A percentile compares a stretch with the other conserved stretches of the same genome.
Conservation (phyloP, 2,888 invertebrate species). For the Bombyx huttoni region DNA sequence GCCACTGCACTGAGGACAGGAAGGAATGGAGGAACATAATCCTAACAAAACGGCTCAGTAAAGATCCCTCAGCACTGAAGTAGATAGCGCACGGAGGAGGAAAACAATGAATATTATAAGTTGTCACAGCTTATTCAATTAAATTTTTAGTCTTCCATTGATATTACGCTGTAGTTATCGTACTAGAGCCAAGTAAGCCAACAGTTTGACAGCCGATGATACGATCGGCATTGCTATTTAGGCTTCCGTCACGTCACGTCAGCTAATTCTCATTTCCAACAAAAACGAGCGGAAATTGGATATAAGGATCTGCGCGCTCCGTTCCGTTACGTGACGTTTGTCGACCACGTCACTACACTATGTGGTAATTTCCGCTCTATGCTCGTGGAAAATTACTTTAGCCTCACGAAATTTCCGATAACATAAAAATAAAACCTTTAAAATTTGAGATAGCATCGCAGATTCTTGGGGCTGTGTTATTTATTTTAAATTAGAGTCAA, state of each 20-base stretch:
- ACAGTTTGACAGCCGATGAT: conserved; percentile 15
- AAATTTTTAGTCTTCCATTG: background rate
- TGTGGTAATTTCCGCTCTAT: conserved; percentile 69
- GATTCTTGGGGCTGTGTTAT: background rate
- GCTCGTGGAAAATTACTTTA: conserved; percentile 71
- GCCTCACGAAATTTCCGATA: conserved; percentile 67
- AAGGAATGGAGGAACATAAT: too few relatives aligned
- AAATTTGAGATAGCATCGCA: conserved; percentile 27
- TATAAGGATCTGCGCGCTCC: conserved; percentile 68
- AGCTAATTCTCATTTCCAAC: conserved; percentile 69
- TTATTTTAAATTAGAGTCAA: conserved; percentile 1
- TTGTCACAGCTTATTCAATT: background rate
- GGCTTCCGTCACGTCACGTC: conserved; percentile 62
- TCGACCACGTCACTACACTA: conserved; percentile 71
- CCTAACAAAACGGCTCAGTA: too few relatives aligned
- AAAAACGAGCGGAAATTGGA: conserved; percentile 71
- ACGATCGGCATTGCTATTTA: conserved; percentile 53
- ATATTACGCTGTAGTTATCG: background rate
- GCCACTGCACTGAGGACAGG: too few relatives aligned
- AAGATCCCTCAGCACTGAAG: too few relatives aligned
- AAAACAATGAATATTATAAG: too few relatives aligned
- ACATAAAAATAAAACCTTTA: conserved; percentile 52
- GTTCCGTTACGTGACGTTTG: conserved; percentile 71
- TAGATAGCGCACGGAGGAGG: too few relatives aligned
- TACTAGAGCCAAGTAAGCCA: background rate